A percentile compares a stretch with the other conserved stretches of the same genome.
These are phyloP conservation scores for Sebastiscus albofasciatus DNA, from an alignment of 2,797 vertebrate species.

Conservation along the genomic window DNA sequence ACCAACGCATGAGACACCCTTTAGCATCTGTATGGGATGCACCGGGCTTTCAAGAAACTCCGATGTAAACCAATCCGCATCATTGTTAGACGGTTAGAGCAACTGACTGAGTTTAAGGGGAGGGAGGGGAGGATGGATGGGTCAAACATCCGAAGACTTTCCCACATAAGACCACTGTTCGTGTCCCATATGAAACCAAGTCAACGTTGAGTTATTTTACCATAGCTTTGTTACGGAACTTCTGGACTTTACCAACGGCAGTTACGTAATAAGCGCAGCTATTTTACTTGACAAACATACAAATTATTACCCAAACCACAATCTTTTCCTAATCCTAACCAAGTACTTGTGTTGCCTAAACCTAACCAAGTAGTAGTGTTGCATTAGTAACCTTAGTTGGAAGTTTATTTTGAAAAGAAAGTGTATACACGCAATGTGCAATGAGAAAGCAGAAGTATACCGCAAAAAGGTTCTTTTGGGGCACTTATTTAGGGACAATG, in stretches of 20 bases:
- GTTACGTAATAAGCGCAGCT: neutral
- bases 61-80: no score
- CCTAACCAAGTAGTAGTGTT: neutral
- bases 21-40: no score
- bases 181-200: no score
- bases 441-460: neutral
- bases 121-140: no score
- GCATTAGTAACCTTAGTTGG: neutral
- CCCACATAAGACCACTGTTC: no score
- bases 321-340: neutral
- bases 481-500: neutral
- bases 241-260: neutral
- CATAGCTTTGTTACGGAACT: neutral
- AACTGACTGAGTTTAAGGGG: no score
- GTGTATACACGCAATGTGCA: neutral
- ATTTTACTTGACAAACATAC: neutral
- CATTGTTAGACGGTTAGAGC: no score
- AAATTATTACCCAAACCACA: fast-evolving
- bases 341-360: neutral
- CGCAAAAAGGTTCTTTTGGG: neutral
- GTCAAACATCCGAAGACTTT: no score
- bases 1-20: no score
- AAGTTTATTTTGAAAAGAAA: neutral
- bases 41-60: no score
- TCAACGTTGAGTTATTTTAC: no score